Evolutionary conservation across 2,113 vertebrate genomes (phyloP).

Genomic region (Larimichthys polyactis): DNA sequence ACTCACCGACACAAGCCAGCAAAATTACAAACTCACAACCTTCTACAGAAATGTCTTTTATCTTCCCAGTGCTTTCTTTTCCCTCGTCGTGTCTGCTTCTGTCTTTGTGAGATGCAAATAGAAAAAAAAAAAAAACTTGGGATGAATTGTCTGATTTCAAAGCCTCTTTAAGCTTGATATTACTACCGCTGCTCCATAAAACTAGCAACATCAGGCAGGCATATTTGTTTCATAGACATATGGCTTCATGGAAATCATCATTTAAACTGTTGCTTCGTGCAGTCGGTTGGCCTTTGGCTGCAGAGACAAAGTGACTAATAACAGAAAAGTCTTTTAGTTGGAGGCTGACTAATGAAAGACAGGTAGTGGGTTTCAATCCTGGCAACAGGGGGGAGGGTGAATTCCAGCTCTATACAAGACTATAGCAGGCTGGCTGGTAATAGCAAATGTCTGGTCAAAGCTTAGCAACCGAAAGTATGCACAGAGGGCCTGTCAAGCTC

Average conservation of each 20-base stretch:
- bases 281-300: constrained; percentile 15
- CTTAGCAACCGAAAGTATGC: background rate
- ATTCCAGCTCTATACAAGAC: constrained; percentile 10
- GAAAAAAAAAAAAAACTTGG: constrained; percentile 6
- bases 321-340: constrained; percentile 12
- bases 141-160: constrained; percentile 13
- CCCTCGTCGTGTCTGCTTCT: constrained; percentile 13
- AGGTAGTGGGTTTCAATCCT: constrained; percentile 16
- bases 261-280: constrained; percentile 21
- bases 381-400: constrained; percentile 12
- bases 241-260: constrained; percentile 28
- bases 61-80: constrained; percentile 48
- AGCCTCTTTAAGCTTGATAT: constrained; percentile 20
- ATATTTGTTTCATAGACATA: constrained; percentile 47
- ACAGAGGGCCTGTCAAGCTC: background rate
- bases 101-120: constrained; percentile 54
- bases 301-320: constrained; percentile 41
- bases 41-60: constrained; percentile 59
- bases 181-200: constrained; percentile 31
- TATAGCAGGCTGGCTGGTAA: background rate
- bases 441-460: background rate
- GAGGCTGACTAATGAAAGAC: constrained; percentile 42
- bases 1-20: constrained; percentile 62
- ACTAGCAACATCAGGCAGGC: constrained; percentile 29
- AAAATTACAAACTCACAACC: constrained; percentile 70